These are phyloP conservation scores for Coremacera marginata DNA, from an alignment of 2,888 invertebrate genomes.

Conservation along the genomic window DNA sequence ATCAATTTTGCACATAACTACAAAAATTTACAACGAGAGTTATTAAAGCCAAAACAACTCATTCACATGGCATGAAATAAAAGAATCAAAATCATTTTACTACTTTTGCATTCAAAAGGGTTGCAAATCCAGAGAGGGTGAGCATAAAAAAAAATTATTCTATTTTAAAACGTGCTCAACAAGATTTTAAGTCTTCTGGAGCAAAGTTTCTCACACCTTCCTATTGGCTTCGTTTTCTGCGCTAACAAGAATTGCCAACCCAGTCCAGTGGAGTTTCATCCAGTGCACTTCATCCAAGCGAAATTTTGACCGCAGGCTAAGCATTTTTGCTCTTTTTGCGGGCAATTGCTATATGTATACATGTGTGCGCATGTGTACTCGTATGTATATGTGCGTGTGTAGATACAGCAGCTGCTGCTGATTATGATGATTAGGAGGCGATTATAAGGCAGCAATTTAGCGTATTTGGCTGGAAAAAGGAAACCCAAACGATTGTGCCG, in stretches of 20 bases:
- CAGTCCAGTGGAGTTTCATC: background rate
- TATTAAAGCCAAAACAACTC: too few relatives aligned
- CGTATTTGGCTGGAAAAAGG: conserved; percentile 6
- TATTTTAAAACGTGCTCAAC: background rate
- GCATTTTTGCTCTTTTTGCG: background rate
- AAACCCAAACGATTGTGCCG: background rate
- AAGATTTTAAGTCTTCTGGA: background rate
- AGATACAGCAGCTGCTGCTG: conserved; percentile 7
- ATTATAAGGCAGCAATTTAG: conserved; percentile 34
- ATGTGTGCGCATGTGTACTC: background rate
- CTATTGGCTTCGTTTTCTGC: background rate
- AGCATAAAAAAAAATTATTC: background rate
- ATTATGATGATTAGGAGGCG: conserved; percentile 29
- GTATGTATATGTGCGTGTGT: background rate
- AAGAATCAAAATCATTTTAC: too few relatives aligned
- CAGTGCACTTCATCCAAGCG: background rate
- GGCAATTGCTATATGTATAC: background rate
- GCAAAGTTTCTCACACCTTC: background rate
- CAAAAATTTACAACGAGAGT: too few relatives aligned
- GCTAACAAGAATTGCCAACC: too few relatives aligned
- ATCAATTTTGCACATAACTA: too few relatives aligned
- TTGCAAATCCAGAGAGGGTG: too few relatives aligned
- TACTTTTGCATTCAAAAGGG: too few relatives aligned
- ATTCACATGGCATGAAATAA: too few relatives aligned
- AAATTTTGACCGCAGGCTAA: conserved; percentile 26